Evolutionary conservation across 2,797 vertebrate genomes (phyloP), one percentile per base, ranked within the genome.

Genomic region (Acanthurus leucopareius): DNA sequence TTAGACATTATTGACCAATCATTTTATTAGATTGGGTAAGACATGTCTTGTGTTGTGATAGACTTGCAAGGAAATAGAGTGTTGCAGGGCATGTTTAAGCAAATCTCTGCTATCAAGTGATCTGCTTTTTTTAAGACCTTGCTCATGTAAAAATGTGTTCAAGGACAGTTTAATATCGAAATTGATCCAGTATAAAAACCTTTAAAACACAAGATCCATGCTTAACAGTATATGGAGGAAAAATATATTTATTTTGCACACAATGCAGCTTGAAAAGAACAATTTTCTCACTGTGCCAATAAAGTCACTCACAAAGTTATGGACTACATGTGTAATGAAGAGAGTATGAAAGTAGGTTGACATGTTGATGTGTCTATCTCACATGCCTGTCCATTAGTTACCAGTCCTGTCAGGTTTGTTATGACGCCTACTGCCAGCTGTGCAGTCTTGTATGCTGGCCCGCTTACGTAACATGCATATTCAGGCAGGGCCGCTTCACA

Each of bases 331-430:
- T 68, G 60, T 73, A 74, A 87, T 80, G 78, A 45, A 83, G 74
- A 75, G 63, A 76, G 28, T 64, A 17, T 9, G 10, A 62, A 68
- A 19, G 42, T 7, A 10, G 57, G 47, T 42, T 53, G 51, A 64
- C 16, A 5, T 64, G 44, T 76, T 71, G 66, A 82, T 17, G 56
- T 80, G 75, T 69, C 85, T 80, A 59, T 77, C 84, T 77, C 10
- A 9, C 59, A 82, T 75, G 69, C 69, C 57, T 76, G 60, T 80
- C 73, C 20, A 4, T 77, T 52, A n/a, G 25, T 72, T 63, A 20
- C 76, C 79, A 72, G 77, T 87, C 88, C 87, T 72, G 75, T 61
- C 80, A 19, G 75, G 67, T 80, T 59, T 84, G 58, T 80, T 64
- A 51, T 53, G 68, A 71, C 57, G 32, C 75, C 45, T 1, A 15